Evolutionary conservation across 2,888 invertebrate species (phyloP).

Genomic region (Steinernema carpocapsae): DNA sequence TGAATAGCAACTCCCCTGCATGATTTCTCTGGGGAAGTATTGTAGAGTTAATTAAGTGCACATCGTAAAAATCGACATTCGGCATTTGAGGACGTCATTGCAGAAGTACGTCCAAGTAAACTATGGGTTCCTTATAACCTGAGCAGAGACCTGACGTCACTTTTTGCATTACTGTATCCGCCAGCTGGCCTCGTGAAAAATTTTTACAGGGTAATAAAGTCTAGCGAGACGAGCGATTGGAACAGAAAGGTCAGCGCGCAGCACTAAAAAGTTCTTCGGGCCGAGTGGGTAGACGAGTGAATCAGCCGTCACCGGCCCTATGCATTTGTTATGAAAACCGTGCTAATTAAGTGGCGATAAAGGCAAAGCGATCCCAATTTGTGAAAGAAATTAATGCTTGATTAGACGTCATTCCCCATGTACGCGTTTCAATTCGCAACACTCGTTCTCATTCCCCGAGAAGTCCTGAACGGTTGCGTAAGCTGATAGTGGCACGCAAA

Average conservation of each 20-base stretch:
- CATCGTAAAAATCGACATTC: conserved; percentile 33
- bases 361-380: background rate
- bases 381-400: conserved; percentile 28
- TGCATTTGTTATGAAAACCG: conserved; percentile 31
- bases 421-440: conserved; percentile 14
- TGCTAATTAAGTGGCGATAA: conserved; percentile 30
- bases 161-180: background rate
- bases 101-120: background rate
- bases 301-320: conserved; percentile 8
- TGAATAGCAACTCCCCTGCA: conserved; percentile 12
- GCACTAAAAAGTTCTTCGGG: background rate
- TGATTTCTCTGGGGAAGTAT: conserved; percentile 32
- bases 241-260: background rate
- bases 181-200: background rate
- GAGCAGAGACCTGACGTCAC: background rate
- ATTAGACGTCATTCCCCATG: background rate
- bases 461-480: background rate
- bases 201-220: background rate
- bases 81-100: conserved; percentile 10
- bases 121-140: background rate
- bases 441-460: background rate
- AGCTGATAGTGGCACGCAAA: too few species aligned
- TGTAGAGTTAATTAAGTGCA: conserved; percentile 32
- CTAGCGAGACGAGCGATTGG: background rate
- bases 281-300: background rate